Conservation (phyloP, 2,888 invertebrate genomes). For the Podotricha telesiphe region DNA sequence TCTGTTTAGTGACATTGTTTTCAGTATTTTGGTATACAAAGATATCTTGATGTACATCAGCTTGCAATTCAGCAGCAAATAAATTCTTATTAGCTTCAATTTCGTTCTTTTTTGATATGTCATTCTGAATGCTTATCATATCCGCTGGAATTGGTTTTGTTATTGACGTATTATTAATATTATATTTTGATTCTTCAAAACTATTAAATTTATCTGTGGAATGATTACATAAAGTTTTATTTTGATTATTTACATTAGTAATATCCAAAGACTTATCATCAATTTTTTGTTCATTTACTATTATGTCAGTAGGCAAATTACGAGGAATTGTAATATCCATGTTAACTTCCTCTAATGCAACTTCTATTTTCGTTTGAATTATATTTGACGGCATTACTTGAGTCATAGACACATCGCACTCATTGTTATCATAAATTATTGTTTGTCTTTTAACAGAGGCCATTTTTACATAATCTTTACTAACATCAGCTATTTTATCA, state of each 20-base stretch:
- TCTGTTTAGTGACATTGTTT: conserved; percentile 32
- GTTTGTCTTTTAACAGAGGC: conserved; percentile 47
- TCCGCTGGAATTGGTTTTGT: conserved; percentile 40
- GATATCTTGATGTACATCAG: conserved; percentile 44
- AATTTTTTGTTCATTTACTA: conserved; percentile 20
- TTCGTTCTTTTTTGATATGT: conserved; percentile 27
- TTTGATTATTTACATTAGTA: not conserved
- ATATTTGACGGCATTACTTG: conserved; percentile 48
- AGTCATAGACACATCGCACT: conserved; percentile 52
- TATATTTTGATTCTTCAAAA: conserved; percentile 19
- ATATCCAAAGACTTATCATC: not conserved
- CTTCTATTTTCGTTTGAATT: conserved; percentile 35
- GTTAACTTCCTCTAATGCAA: conserved; percentile 42
- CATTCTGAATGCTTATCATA: conserved; percentile 39
- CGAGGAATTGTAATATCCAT: conserved; percentile 48
- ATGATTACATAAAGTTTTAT: not conserved
- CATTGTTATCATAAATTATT: conserved; percentile 46
- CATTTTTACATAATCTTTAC: not conserved
- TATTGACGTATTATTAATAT: conserved; percentile 26
- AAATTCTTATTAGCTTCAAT: conserved; percentile 26
- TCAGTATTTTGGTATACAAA: conserved; percentile 51
- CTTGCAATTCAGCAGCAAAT: conserved; percentile 27
- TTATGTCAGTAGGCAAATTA: conserved; percentile 42
- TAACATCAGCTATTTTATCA: not conserved
- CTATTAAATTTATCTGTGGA: not conserved